Base-by-base conservation (phyloP, 1,140 invertebrate species). In the Eumeta japonica region DNA sequence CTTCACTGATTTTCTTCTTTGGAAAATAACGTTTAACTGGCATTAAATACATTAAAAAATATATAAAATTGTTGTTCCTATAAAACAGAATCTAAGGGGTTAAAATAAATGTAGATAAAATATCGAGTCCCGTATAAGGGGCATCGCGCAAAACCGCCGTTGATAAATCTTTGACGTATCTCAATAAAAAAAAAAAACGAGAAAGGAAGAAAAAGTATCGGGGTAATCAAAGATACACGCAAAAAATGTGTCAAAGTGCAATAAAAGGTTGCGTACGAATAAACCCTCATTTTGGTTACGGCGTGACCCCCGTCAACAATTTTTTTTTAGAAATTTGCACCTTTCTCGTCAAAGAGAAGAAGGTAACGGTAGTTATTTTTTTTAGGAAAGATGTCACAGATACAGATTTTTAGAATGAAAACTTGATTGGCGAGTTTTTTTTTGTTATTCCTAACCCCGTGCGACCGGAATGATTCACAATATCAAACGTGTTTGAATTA, bases 401-500 rank as follows among this genome's bases (percentile, higher is more conserved):
- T 48, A 56, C 49, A 58, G 48, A 55, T 55, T 49, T 62, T 63
- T 61, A 55, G 62, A 68, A 65, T 66, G 62, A 58, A 68, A 70
- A 74, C 57, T 71, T 74, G 68, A 74, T 74, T 67, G 66, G 66
- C 61, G 41, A 67, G 48, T 60, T 70, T 70, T 65, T 63, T 58
- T 48, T n/a, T n/a, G n/a, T n/a, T n/a, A n/a, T n/a, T n/a, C n/a
- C n/a, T n/a, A n/a, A n/a, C n/a, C n/a, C n/a, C n/a, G n/a, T n/a
- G n/a, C n/a, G n/a, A n/a, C n/a, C n/a, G n/a, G n/a, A n/a, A n/a
- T n/a, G n/a, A n/a, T n/a, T n/a, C n/a, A n/a, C n/a, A n/a, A n/a
- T n/a, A n/a, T n/a, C n/a, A n/a, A n/a, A n/a, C n/a, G n/a, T n/a
- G n/a, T n/a, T n/a, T n/a, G n/a, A n/a, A n/a, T n/a, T n/a, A n/a